These are phyloP conservation scores for Petrocephalus sullivani DNA, from an alignment of 2,797 vertebrate genomes.

Conservation along the genomic window DNA sequence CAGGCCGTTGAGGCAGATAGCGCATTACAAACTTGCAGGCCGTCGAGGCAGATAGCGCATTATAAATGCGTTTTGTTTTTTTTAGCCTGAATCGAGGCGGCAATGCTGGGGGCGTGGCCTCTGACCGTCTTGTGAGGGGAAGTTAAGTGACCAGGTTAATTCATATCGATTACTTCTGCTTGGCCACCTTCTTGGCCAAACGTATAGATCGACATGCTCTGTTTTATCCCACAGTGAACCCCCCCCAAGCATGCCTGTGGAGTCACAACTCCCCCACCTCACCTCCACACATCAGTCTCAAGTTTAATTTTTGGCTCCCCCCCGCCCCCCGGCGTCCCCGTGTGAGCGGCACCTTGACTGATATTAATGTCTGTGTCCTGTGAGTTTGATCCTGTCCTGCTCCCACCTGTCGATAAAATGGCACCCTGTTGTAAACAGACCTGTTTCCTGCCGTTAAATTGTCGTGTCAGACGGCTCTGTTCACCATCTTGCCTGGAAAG, in stretches of 20 bases:
- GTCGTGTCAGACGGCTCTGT: not conserved
- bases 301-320: not conserved
- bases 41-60: not conserved
- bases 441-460: not conserved
- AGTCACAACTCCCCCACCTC: not conserved
- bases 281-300: not conserved
- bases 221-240: not conserved
- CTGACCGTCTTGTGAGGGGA: not conserved
- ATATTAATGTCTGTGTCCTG: not conserved
- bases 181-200: not conserved
- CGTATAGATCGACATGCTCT: not conserved
- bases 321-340: not conserved
- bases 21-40: not conserved
- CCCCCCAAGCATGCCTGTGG: not conserved
- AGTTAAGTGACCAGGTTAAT: not conserved
- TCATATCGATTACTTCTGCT: not conserved
- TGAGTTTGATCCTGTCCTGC: not conserved
- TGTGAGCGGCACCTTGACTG: not conserved
- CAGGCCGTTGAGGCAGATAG: not conserved
- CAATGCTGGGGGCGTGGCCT: not conserved
- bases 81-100: not conserved
- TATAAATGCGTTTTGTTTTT: not conserved
- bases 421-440: not conserved
- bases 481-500: not conserved
- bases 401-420: not conserved